Evolutionary conservation across 1,140 invertebrate species (phyloP).

Genomic region (Drosophila elegans): DNA sequence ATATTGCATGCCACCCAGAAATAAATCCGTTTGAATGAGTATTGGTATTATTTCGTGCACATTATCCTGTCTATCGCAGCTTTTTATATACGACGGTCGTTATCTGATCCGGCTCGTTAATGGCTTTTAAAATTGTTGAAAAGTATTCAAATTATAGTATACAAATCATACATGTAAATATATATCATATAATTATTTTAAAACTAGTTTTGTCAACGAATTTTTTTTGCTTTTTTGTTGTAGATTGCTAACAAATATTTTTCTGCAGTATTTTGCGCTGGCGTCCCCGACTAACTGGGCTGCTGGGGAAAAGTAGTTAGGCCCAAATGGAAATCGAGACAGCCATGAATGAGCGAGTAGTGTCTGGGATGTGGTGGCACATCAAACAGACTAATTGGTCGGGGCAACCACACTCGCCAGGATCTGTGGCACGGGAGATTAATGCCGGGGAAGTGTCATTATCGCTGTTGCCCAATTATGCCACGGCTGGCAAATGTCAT

Average conservation of each 20-base stretch:
- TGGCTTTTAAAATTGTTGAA: too few species aligned
- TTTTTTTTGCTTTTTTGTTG: too few species aligned
- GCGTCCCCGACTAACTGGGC: background rate
- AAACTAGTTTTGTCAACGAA: too few species aligned
- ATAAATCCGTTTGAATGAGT: too few species aligned
- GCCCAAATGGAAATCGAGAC: constrained; percentile 29
- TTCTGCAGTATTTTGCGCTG: background rate
- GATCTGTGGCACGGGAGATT: constrained; percentile 14
- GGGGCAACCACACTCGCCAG: constrained; percentile 8
- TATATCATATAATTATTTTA: too few species aligned
- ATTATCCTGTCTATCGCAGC: too few species aligned
- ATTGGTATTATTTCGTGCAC: too few species aligned
- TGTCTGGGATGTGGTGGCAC: constrained; percentile 20
- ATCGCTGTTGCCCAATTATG: constrained; percentile 27
- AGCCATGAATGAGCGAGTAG: constrained; percentile 8
- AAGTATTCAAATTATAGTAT: too few species aligned
- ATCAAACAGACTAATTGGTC: constrained; percentile 54
- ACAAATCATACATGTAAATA: too few species aligned
- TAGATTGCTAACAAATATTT: background rate
- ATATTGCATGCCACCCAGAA: too few species aligned
- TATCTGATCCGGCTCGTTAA: too few species aligned
- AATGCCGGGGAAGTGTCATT: constrained; percentile 31
- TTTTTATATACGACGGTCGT: too few species aligned
- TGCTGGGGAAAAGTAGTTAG: constrained; percentile 23
- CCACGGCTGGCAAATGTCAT: constrained; percentile 23